Percentiles rank a stretch among this genome's conserved stretches.
Conservation (phyloP, 2,888 invertebrate species). For the Hemaris fuciformis region DNA sequence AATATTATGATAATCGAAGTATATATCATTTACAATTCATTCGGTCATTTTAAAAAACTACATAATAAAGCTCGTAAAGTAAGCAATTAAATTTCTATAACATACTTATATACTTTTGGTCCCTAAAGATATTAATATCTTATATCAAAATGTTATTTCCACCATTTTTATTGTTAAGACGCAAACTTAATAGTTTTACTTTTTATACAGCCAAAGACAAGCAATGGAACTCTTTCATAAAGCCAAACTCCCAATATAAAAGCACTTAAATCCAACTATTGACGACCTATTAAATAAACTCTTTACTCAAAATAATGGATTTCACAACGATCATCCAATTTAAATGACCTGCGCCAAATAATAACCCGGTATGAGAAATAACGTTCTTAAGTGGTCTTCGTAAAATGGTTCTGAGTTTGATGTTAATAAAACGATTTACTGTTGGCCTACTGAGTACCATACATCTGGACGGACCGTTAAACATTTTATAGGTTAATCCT, state of each 20-base stretch:
- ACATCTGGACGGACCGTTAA: conserved; percentile 36
- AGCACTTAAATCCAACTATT: background rate
- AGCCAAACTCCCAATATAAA: background rate
- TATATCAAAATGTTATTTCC: too few relatives aligned
- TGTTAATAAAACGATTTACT: conserved; percentile 35
- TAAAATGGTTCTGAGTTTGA: conserved; percentile 16
- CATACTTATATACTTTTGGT: too few relatives aligned
- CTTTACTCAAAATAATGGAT: background rate
- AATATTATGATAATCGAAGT: too few relatives aligned
- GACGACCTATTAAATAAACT: background rate
- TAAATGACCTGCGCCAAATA: background rate
- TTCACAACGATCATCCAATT: background rate
- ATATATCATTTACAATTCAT: too few relatives aligned
- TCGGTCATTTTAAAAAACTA: too few relatives aligned
- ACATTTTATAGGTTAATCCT: conserved; percentile 23
- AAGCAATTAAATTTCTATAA: too few relatives aligned
- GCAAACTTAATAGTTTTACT: background rate
- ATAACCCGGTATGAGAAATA: background rate
- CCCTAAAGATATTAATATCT: too few relatives aligned
- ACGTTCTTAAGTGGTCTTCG: background rate
- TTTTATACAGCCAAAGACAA: background rate
- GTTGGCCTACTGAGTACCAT: conserved; percentile 22
- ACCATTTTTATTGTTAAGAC: too few relatives aligned
- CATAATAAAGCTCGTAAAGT: too few relatives aligned
- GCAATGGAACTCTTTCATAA: background rate